These are phyloP conservation scores for Neodiprion virginianus DNA, from an alignment of 1,140 invertebrate genomes.

Conservation along the genomic window DNA sequence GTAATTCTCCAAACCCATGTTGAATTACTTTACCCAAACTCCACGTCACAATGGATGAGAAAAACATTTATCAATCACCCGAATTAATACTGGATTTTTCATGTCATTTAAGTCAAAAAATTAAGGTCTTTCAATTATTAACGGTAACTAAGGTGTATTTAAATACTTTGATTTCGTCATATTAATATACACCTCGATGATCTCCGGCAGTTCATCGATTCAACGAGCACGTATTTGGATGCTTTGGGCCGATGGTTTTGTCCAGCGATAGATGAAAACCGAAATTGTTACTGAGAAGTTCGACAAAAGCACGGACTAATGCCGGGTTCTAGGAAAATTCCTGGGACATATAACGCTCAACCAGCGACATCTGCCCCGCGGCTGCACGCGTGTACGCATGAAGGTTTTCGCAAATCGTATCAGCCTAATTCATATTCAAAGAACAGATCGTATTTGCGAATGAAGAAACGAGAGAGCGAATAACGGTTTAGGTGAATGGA, in stretches of 20 bases:
- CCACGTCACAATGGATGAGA: too few species aligned
- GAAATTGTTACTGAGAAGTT: neutral
- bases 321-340: neutral
- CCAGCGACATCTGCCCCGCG: conserved; percentile 29
- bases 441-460: conserved; percentile 45
- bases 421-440: conserved; percentile 51
- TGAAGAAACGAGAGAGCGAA: conserved; percentile 38
- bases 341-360: neutral
- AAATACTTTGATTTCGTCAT: too few species aligned
- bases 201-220: too few species aligned
- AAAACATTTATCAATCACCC: too few species aligned
- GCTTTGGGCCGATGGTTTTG: neutral
- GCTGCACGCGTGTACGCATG: conserved; percentile 31
- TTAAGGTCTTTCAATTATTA: too few species aligned
- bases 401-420: conserved; percentile 43
- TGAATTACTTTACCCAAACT: too few species aligned
- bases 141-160: too few species aligned
- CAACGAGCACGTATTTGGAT: too few species aligned
- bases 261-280: neutral
- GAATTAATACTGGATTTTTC: too few species aligned
- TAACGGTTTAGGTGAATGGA: conserved; percentile 24
- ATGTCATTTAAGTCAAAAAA: too few species aligned
- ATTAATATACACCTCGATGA: too few species aligned
- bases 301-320: neutral
- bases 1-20: too few species aligned